Conservation (phyloP, 2,113 vertebrate genomes). For the Gnathonemus longibarbis region DNA sequence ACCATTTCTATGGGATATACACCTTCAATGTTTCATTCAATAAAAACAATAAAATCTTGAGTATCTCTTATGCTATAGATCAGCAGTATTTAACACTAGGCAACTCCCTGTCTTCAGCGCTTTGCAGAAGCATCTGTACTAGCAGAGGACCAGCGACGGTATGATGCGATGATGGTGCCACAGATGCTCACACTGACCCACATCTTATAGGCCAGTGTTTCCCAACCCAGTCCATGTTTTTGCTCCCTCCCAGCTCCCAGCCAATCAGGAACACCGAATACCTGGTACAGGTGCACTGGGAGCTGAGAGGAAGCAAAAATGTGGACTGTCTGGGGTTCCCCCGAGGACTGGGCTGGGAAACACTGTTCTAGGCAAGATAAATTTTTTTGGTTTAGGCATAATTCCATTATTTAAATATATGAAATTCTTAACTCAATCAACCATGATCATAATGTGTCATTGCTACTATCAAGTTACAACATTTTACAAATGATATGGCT, state of each 20-base stretch:
- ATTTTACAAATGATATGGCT: neutral
- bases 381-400: neutral
- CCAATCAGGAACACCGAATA: too few species aligned
- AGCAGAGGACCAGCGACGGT: neutral
- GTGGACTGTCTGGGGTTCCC: too few species aligned
- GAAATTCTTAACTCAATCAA: neutral
- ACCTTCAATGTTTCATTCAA: neutral
- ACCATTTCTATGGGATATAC: neutral
- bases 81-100: neutral
- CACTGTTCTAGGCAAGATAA: neutral
- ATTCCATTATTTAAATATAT: neutral
- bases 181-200: neutral
- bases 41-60: neutral
- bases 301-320: too few species aligned
- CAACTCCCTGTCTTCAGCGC: neutral
- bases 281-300: too few species aligned
- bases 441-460: neutral
- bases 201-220: neutral
- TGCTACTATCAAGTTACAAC: neutral
- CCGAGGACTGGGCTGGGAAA: too few species aligned
- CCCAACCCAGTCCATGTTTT: too few species aligned
- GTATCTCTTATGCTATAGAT: neutral
- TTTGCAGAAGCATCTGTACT: neutral
- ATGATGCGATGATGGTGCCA: neutral
- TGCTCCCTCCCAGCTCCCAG: too few species aligned